Evolutionary conservation across 2,113 vertebrate species (phyloP).

Genomic region (Tetrax tetrax): DNA sequence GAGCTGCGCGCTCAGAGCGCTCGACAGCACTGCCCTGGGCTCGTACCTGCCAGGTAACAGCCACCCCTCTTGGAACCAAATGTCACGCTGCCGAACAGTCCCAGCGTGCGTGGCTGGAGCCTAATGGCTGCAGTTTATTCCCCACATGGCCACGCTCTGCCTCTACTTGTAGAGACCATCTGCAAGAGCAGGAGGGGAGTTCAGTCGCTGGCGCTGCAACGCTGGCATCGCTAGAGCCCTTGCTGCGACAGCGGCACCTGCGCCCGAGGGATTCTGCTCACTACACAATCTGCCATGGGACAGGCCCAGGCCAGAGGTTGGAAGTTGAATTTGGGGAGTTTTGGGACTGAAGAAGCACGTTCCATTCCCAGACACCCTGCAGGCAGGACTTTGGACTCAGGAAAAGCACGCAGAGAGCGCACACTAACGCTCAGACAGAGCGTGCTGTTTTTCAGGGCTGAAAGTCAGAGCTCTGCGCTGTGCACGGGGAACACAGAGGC

Average conservation of each 20-base stretch:
- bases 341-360: neutral
- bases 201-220: fast-evolving
- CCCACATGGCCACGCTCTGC: conserved; percentile 2
- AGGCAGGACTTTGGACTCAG: neutral
- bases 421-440: fast-evolving
- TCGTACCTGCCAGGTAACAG: neutral
- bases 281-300: neutral
- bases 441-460: fast-evolving
- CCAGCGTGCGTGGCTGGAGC: neutral
- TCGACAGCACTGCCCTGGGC: neutral
- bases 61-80: neutral
- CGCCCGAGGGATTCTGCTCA: neutral
- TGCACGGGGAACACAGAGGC: fast-evolving
- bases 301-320: neutral
- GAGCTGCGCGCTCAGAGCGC: neutral
- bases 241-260: neutral
- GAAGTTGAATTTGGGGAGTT: neutral
- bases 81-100: neutral
- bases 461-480: neutral
- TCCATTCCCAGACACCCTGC: fast-evolving
- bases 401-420: neutral
- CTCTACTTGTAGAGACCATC: neutral
- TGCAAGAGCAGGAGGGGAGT: neutral
- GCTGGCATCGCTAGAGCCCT: neutral
- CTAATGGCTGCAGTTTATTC: conserved; percentile 46